Conservation (phyloP, 1,140 invertebrate genomes). For the Chymomyza costata region DNA sequence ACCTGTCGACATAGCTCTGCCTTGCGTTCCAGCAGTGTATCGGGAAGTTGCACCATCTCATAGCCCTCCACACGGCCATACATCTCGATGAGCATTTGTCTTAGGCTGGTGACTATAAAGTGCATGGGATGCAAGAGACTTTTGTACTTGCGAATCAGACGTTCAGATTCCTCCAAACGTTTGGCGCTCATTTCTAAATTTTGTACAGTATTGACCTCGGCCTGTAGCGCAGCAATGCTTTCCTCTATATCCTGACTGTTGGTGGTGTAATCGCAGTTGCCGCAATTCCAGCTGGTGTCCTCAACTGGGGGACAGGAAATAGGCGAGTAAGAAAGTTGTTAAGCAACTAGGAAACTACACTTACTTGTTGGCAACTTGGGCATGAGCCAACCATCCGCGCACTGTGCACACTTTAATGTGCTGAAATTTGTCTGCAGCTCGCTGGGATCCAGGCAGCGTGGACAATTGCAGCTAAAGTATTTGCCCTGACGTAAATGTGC, state of each 20-base stretch:
- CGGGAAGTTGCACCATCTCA: conserved; percentile 82
- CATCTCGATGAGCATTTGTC: conserved; percentile 83
- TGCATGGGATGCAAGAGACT: conserved; percentile 84
- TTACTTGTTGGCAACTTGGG: conserved; percentile 82
- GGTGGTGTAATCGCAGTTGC: conserved; percentile 81
- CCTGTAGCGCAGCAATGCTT: conserved; percentile 79
- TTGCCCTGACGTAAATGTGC: conserved; percentile 84
- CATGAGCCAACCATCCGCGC: conserved; percentile 82
- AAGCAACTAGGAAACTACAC: too few relatives aligned
- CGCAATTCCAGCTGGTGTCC: conserved; percentile 84
- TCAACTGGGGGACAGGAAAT: conserved; percentile 77
- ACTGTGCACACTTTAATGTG: conserved; percentile 85
- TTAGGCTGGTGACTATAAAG: conserved; percentile 79
- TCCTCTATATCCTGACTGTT: conserved; percentile 78
- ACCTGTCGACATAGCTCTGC: conserved; percentile 82
- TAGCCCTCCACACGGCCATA: conserved; percentile 86
- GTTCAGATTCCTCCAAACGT: conserved; percentile 75
- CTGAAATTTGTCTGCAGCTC: conserved; percentile 86
- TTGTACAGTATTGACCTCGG: conserved; percentile 77
- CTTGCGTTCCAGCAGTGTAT: conserved; percentile 85
- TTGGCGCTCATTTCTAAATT: conserved; percentile 74
- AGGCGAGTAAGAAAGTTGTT: too few relatives aligned
- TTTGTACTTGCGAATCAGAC: conserved; percentile 79
- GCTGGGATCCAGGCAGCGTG: conserved; percentile 84
- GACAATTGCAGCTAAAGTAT: conserved; percentile 85